Base-by-base conservation (phyloP, 2,113 vertebrate species). In the Phyllostomus hastatus region DNA sequence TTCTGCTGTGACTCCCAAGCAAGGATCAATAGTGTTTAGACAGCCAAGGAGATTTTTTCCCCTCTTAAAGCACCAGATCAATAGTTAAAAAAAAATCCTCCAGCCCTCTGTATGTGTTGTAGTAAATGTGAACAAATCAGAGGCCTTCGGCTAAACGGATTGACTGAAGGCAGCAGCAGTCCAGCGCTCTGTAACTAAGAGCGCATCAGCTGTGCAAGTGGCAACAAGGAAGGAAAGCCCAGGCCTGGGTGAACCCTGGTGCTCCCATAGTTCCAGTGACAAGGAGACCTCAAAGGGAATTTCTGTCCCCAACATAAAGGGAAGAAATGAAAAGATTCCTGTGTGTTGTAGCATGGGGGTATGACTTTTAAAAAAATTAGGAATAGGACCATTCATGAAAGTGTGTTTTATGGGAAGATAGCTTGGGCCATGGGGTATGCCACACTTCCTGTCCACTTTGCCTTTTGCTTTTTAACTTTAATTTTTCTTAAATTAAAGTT, bases 21-120 rank as follows among this genome's bases (percentile, higher is more conserved):
- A 98, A 96, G 98, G 98, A 99, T 99, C 99, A 99, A 99, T 99
- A 99, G 98, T 99, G 99, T 99, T 99, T 99, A 99, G 99, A 99
- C 98, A 99, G 99, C 99, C 98, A 98, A 99, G 99, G 98, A 99
- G 98, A 98, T 98, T 99, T 99, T 99, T 99, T 99, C 93, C 95
- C 91, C 94, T 97, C 96, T 97, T 97, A 97, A 99, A 99, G 99
- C 98, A 98, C 97, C 95, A 98, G 98, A 99, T 99, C 99, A 99
- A 99, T 99, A 99, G 98, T 94, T 92, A 41, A 97, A 98, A 98
- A 86, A 97, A 98, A 98, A 98, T 98, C 98, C 98, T 98, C 98
- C 97, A 76, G 97, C 97, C 98, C 98, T 99, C 98, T 98, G 98
- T 98, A 98, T 98, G 98, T 98, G 98, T 98, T 99, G 98, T 97